Evolutionary conservation across 2,888 invertebrate genomes (phyloP).

Genomic region (Cerastis leucographa): DNA sequence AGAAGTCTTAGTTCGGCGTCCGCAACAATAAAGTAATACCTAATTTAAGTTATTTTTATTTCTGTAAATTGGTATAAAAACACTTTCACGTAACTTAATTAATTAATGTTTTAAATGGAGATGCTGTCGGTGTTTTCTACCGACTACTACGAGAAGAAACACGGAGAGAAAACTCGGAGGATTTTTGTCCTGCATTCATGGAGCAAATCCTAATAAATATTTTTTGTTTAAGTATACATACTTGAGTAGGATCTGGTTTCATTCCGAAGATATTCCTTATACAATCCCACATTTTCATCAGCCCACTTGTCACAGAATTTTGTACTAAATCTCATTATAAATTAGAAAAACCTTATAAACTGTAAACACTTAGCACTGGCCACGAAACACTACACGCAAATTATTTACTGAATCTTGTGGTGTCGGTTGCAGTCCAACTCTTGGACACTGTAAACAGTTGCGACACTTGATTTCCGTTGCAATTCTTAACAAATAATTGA

Average conservation of each 20-base stretch:
- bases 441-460: slow-evolving; percentile 66
- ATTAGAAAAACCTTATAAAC: slow-evolving; percentile 36
- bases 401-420: slow-evolving; percentile 68
- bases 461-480: slow-evolving; percentile 65
- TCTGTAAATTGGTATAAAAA: not conserved
- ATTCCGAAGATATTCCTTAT: slow-evolving; percentile 56
- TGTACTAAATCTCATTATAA: slow-evolving; percentile 59
- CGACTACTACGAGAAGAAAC: not conserved
- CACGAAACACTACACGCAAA: slow-evolving; percentile 71
- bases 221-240: slow-evolving; percentile 46
- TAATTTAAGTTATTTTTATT: not conserved
- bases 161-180: not conserved
- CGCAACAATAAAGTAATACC: not conserved
- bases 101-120: not conserved
- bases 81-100: not conserved
- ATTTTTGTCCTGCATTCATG: not conserved
- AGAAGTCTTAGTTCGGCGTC: too few species aligned
- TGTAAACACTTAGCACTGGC: slow-evolving; percentile 37
- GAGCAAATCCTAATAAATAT: not conserved
- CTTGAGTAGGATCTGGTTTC: slow-evolving; percentile 55
- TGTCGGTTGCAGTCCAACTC: slow-evolving; percentile 55
- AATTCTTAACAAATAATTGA: slow-evolving; percentile 67
- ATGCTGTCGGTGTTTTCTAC: not conserved
- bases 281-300: slow-evolving; percentile 62
- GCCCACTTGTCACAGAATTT: slow-evolving; percentile 75